phyloP scores from a whole-genome alignment of 1,140 invertebrate species.

The Doryteuthis pealeii region DNA sequence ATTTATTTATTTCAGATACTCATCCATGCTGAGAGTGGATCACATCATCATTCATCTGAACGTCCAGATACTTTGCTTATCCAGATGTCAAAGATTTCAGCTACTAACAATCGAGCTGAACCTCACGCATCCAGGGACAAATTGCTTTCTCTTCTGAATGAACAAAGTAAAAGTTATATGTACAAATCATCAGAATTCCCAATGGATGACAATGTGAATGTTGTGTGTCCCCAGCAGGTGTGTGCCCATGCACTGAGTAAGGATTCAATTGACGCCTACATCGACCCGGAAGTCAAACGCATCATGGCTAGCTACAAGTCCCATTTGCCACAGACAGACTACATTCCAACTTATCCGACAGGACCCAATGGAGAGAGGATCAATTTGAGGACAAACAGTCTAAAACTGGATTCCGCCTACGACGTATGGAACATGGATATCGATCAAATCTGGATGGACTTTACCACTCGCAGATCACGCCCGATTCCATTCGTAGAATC shows the following conservation, averaged over 20 bases:
- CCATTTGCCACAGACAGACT: constrained; percentile 17
- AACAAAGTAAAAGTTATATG: constrained; percentile 70
- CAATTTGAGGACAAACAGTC: constrained; percentile 62
- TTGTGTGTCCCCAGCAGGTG: constrained; percentile 70
- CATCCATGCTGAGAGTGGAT: constrained; percentile 65
- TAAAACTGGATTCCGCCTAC: constrained; percentile 63
- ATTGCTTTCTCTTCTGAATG: constrained; percentile 73
- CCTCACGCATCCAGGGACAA: constrained; percentile 70
- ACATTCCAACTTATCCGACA: constrained; percentile 21
- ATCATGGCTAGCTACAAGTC: constrained; percentile 24
- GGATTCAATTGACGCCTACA: constrained; percentile 34
- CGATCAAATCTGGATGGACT: constrained; percentile 92
- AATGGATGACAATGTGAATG: constrained; percentile 67
- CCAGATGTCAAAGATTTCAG: constrained; percentile 76
- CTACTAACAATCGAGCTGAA: constrained; percentile 76
- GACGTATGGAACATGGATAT: constrained; percentile 85
- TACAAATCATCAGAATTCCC: constrained; percentile 77
- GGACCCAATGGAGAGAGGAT: constrained; percentile 13
- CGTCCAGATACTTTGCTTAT: constrained; percentile 79
- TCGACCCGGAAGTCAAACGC: constrained; percentile 24
- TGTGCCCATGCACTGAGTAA: constrained; percentile 32
- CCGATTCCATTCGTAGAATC: constrained; percentile 87
- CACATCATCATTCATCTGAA: constrained; percentile 73
- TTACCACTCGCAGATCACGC: constrained; percentile 67
- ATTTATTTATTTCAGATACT: constrained; percentile 49